A percentile compares a stretch with the other conserved stretches of the same genome.
Evolutionary conservation across 2,888 invertebrate species (phyloP).

Genomic region (Limnephilus rhombicus): DNA sequence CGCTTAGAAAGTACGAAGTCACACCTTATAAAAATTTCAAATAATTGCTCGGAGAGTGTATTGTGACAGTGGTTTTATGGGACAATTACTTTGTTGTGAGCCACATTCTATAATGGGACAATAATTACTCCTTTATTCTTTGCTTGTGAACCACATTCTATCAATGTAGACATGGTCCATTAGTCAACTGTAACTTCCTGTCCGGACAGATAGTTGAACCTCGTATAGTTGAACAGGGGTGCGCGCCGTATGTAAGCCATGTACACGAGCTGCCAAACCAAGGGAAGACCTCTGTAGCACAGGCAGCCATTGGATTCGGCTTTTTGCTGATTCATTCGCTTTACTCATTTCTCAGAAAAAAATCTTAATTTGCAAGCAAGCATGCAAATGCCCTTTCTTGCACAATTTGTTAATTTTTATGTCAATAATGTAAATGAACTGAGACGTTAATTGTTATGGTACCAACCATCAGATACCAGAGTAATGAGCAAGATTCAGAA

Average conservation of each 20-base stretch:
- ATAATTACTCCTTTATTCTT: not conserved
- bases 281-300: not conserved
- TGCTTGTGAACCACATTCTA: not conserved
- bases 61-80: not conserved
- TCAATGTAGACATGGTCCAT: not conserved
- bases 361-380: too few relatives aligned
- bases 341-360: too few relatives aligned
- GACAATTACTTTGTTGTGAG: not conserved
- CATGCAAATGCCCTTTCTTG: too few relatives aligned
- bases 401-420: too few relatives aligned
- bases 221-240: constrained; percentile 10
- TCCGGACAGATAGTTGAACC: constrained; percentile 31
- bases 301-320: too few relatives aligned
- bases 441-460: too few relatives aligned
- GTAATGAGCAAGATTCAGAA: too few relatives aligned
- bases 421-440: too few relatives aligned
- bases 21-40: not conserved
- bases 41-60: not conserved
- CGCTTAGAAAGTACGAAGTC: not conserved
- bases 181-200: constrained; percentile 40
- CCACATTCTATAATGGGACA: not conserved
- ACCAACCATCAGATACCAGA: too few relatives aligned
- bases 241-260: not conserved
- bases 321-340: too few relatives aligned
- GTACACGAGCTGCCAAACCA: not conserved